Base-by-base conservation (phyloP, 2,797 vertebrate genomes). In the Gymnothorax reevesii region DNA sequence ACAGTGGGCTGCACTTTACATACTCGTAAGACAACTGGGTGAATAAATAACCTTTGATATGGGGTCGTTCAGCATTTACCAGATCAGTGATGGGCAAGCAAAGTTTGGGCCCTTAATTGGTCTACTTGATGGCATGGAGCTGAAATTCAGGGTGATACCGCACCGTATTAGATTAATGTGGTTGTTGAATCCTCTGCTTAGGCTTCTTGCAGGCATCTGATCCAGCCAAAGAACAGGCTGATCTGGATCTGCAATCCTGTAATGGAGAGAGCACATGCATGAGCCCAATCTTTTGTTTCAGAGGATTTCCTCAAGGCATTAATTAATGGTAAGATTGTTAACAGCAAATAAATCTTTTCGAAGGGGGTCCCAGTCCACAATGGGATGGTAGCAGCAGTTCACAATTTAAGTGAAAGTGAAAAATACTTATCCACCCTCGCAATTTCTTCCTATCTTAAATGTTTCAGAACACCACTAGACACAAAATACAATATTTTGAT, bases 151-250 rank as follows among this genome's bases (percentile, higher is more conserved):
- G 64, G 2, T n/a, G 27, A 42, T 77, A 77, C 52, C 20, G 0
- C 95, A 99, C 98, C 98, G 98, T 94, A 99, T 99, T 85, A 99
- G 95, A 87, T 99, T 99, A 93, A 99, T 99, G 90, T 99, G 98
- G 90, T 99, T 99, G 95, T 99, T 99, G 91, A 99, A 99, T 84
- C 98, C 98, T 92, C 98, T 96, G 90, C 97, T 99, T 57, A 99
- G 97, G 85, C 98, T 99, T 89, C 95, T 95, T 64, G 97, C 96
- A 62, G 98, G 98, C 98, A 99, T 99, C 94, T 99, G 98, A 91
- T 99, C 98, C 88, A 99, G 94, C 98, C 98, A 99, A 86, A 99
- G 94, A 54, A 99, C 98, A 9, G 98, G 98, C 92, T 99, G 98
- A 94, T 99, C 98, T 54, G 98, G 98, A 91, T 99, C 98, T 0